Evolutionary conservation across 2,797 vertebrate genomes (phyloP), one percentile per base, ranked within the genome.

Genomic region (Trachops cirrhosus): DNA sequence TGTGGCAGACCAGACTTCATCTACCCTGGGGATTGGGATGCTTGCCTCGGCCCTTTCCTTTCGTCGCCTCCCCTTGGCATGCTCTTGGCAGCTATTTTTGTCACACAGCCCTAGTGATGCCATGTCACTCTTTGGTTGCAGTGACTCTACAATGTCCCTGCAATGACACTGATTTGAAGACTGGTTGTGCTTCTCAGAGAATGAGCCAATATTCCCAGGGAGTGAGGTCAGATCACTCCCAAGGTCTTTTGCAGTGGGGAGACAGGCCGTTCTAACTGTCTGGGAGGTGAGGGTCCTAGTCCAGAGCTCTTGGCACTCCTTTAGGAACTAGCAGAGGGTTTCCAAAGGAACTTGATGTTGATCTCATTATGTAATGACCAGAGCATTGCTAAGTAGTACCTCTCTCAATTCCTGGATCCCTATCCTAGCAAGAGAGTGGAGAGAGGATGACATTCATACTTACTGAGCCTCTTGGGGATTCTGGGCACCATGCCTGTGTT

Each of bases 111-210:
- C 62, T 21, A 44, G 80, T 5, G 44, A 68, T 86, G 86, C 90
- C 95, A 73, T 86, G 83, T 94, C 95, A 96, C 88, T 96, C 88
- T 78, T 75, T 4, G 7, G 85, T 90, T 91, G 82, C 87, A 86
- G 0, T 79, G 89, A 86, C 73, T 97, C 94, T 50, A 95, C 94
- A 94, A 6, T 78, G 71, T 92, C 77, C 94, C 90, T 83, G 71
- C 70, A 86, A 21, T 93, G 96, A 93, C 91, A 93, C 34, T 9
- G 80, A 29, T 21, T 88, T 85, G 77, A 68, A 94, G 90, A 74
- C 79, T 80, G 59, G 46, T 62, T 93, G 94, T 92, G 90, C 86
- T 95, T 93, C 73, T 75, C 54, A 70, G 84, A 52, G 29, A 93
- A 26, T 3, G 9, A 91, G 57, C 62, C 68, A 52, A 29, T 80